Evolutionary conservation across 2,888 invertebrate species (phyloP).

Genomic region (Pseudolycoriella hygida): DNA sequence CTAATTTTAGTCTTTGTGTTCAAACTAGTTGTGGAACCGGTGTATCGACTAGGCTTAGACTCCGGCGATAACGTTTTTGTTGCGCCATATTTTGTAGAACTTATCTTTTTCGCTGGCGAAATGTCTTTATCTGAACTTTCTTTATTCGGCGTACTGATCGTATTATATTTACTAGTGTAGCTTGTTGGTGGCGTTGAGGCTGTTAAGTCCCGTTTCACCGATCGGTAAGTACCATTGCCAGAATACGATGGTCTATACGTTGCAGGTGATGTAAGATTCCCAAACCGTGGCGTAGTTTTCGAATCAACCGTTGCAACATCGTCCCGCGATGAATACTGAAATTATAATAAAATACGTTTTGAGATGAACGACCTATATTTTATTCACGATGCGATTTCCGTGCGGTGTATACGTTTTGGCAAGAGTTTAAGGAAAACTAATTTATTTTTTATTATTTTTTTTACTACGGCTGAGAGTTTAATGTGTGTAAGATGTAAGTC

Average conservation of each 20-base stretch:
- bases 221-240: constrained; percentile 23
- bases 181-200: constrained; percentile 12
- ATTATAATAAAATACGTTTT: not conserved
- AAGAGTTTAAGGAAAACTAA: too few relatives aligned
- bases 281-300: constrained; percentile 8
- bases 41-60: constrained; percentile 4
- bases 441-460: too few relatives aligned
- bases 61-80: constrained; percentile 6
- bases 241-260: constrained; percentile 28
- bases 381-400: too few relatives aligned
- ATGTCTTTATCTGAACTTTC: not conserved
- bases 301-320: constrained; percentile 14
- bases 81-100: constrained; percentile 6
- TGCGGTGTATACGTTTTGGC: too few relatives aligned
- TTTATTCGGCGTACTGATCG: not conserved
- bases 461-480: too few relatives aligned
- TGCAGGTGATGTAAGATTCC: constrained; percentile 22
- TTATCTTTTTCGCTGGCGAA: not conserved
- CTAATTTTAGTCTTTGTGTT: constrained; percentile 2
- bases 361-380: too few relatives aligned
- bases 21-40: constrained; percentile 3
- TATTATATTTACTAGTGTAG: constrained; percentile 19
- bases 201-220: constrained; percentile 21
- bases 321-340: constrained; percentile 23
- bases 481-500: too few relatives aligned